Evolutionary conservation across 2,113 vertebrate genomes (phyloP), one percentile per base, ranked within the genome.

Genomic region (Actinemys pallida): DNA sequence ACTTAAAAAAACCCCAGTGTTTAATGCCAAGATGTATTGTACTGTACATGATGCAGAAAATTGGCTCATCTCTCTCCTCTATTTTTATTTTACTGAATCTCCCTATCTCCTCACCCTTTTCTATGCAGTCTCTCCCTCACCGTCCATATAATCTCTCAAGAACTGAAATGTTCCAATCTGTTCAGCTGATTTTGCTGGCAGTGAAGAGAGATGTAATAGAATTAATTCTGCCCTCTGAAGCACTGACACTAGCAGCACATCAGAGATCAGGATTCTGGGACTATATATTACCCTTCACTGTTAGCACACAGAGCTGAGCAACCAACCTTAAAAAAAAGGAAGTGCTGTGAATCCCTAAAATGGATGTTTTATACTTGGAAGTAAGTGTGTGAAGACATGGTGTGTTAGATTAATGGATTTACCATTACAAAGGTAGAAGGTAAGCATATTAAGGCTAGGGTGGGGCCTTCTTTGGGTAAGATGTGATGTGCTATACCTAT

Each of bases 171-270:
- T 17, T 93, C 93, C 50, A 27, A 12, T 57, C 82, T 90, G 65
- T 56, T 81, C 20, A 14, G 29, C 56, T 50, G 91, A 82, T 24
- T 65, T 42, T 83, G 42, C 57, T 93, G 83, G 78, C 79, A 95
- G 93, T 90, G 78, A 94, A 87, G 39, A 49, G 53, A 75, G 72
- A 8, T 25, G 27, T 82, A 72, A 81, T 45, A 95, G 49, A 85
- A 93, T 82, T 75, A 84, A 93, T 89, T 72, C 59, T 92, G 53
- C 83, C 31, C 84, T 91, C 86, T 65, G 56, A 87, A 86, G 93
- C 56, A 42, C 17, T 90, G 88, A 87, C 45, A 92, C 49, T 59
- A 86, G 27, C 8, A 94, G 53, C 54, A 88, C 39, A 39, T 62
- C 81, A 62, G 7, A 35, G 16, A 59, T 54, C 54, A 45, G 72